Conservation (phyloP, 2,113 vertebrate species). For the Sphaerodactylus townsendi region DNA sequence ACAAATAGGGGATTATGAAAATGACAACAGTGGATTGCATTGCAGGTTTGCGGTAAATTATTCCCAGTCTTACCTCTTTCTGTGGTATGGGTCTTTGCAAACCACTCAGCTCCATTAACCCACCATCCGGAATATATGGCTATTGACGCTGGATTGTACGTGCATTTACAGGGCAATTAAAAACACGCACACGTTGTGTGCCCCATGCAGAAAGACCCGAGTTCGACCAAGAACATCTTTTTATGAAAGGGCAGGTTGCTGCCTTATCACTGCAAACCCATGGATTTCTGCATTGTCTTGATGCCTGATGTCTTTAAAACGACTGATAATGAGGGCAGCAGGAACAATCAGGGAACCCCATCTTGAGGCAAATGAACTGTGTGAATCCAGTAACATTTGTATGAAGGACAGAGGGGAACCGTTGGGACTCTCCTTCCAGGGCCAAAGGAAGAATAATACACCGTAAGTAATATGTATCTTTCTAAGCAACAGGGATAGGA, state of each 20-base stretch:
- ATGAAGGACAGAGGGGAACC: background rate
- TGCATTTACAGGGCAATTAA: background rate
- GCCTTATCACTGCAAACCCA: background rate
- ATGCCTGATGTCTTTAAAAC: no score
- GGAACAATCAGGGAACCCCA: no score
- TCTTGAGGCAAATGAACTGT: no score
- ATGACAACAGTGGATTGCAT: no score
- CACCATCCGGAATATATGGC: no score
- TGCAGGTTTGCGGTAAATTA: no score
- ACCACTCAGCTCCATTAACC: background rate
- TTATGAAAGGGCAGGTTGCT: background rate
- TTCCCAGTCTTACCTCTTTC: no score
- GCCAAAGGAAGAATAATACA: background rate
- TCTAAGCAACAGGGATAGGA: background rate
- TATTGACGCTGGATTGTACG: background rate
- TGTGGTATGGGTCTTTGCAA: no score
- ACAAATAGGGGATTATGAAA: no score
- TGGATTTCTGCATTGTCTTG: background rate
- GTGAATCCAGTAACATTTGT: background rate
- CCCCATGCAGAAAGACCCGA: background rate
- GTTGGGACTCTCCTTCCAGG: conserved; percentile 24
- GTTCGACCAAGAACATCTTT: background rate
- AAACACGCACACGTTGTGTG: background rate
- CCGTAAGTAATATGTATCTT: background rate
- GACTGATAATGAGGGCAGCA: no score